Evolutionary conservation across 2,113 vertebrate genomes (phyloP), one percentile per base, ranked within the genome.

Genomic region (Puntigrus tetrazona): DNA sequence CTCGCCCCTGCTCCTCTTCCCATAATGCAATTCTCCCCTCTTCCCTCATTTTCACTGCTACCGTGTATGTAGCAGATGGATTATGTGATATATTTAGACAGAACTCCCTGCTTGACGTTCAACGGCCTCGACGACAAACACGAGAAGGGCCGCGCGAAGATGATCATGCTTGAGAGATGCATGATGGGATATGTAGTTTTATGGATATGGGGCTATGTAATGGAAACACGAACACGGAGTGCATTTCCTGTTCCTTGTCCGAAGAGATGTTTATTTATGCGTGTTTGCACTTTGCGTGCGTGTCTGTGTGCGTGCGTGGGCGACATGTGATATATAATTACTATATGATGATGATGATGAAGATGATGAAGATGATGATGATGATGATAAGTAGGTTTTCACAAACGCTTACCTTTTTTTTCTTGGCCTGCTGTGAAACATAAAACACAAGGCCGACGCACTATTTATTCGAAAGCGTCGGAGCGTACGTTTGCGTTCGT

Each of bases 331-430:
- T 65, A 50, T 80, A 57, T 87, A 81, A 78, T 87, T 70, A 81
- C 59, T 57, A 57, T 57, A 57, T 4, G 52, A 72, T 82, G 65
- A 82, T 81, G 73, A 50, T 57, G 45, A 72, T 84, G 65, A 82
- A 77, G 73, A 61, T 85, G n/a, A n/a, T n/a, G n/a, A n/a, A n/a
- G 52, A 72, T 82, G 65, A 82, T 81, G 73, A 50, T 57, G 45
- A 72, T 84, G 65, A 82, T 81, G 73, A 61, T 85, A 86, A 73
- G 81, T 77, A 85, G 75, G 79, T 82, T 88, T 83, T 87, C 81
- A 81, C 69, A 52, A 47, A 88, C 25, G 59, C 78, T 72, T 75
- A 52, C 50, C 18, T 38, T 59, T 70, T 36, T 73, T 75, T 57
- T 50, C 61, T 31, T 47, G 81, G 79, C 67, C 87, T 75, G 74